phyloP scores from a whole-genome alignment of 2,888 invertebrate species.

The Subacronicta megacephala region DNA sequence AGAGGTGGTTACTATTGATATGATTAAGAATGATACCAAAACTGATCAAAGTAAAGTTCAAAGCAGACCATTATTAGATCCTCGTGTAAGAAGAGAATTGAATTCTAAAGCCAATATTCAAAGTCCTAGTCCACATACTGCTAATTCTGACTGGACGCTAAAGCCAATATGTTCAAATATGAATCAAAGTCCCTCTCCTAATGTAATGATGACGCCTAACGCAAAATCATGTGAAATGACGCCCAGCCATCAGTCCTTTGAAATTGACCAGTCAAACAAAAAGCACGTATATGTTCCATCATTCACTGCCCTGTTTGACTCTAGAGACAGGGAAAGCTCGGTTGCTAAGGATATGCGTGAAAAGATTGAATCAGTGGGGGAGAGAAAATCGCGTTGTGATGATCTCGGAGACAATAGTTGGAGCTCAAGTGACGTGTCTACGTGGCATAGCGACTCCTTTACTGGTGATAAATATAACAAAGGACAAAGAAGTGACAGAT shows the following conservation, averaged over 20 bases:
- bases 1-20: slow-evolving; percentile 10
- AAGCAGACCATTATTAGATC: slow-evolving; percentile 63
- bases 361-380: slow-evolving; percentile 43
- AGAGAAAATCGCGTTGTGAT: slow-evolving; percentile 45
- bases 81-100: slow-evolving; percentile 72
- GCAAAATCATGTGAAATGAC: slow-evolving; percentile 71
- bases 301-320: slow-evolving; percentile 60
- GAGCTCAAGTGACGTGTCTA: slow-evolving; percentile 49
- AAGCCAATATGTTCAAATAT: slow-evolving; percentile 52
- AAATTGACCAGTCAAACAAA: slow-evolving; percentile 65
- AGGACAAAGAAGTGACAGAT: slow-evolving; percentile 56
- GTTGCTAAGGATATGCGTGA: slow-evolving; percentile 56
- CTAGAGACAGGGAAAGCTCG: slow-evolving; percentile 61
- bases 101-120: slow-evolving; percentile 51
- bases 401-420: slow-evolving; percentile 41
- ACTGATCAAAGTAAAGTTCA: slow-evolving; percentile 45
- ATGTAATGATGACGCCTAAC: slow-evolving; percentile 61
- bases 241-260: slow-evolving; percentile 66
- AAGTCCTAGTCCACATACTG: slow-evolving; percentile 57
- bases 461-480: slow-evolving; percentile 40
- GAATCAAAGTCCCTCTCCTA: slow-evolving; percentile 54
- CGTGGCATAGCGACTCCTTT: slow-evolving; percentile 45
- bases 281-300: slow-evolving; percentile 80
- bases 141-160: slow-evolving; percentile 59
- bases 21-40: slow-evolving; percentile 40